Percentiles rank a stretch among this genome's conserved stretches.
Conservation (phyloP, 2,797 vertebrate species). For the Phaenicophaeus curvirostris region DNA sequence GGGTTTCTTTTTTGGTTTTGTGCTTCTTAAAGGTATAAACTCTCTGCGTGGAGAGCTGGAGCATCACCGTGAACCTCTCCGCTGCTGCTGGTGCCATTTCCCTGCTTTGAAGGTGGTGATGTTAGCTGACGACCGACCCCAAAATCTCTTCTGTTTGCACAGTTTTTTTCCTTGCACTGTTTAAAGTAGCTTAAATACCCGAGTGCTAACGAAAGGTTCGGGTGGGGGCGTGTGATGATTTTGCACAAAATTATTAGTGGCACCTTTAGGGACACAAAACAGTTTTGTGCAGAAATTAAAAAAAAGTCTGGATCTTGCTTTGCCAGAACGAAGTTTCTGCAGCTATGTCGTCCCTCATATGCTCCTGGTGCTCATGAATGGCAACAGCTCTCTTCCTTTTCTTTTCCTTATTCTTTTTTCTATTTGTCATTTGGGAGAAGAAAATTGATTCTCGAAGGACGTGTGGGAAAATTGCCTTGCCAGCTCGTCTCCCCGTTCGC, state of each 20-base stretch:
- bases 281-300: background rate
- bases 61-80: background rate
- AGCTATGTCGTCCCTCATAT: accelerated
- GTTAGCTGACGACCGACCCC: background rate
- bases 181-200: background rate
- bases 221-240: background rate
- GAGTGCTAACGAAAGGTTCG: background rate
- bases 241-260: background rate
- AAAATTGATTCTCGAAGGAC: conserved; percentile 12
- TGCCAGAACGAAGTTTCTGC: background rate
- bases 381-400: background rate
- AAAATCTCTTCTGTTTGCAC: background rate
- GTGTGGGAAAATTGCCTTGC: conserved; percentile 34
- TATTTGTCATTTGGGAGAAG: conserved; percentile 2
- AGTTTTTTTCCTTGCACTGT: background rate
- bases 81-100: background rate
- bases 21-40: conserved; percentile 1
- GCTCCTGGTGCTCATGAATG: background rate
- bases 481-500: background rate
- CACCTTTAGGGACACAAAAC: background rate
- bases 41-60: background rate
- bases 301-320: background rate
- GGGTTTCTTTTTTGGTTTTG: background rate
- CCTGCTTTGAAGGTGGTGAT: background rate
- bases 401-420: background rate